Conservation (phyloP, 2,113 vertebrate species). For the Polyodon spathula region DNA sequence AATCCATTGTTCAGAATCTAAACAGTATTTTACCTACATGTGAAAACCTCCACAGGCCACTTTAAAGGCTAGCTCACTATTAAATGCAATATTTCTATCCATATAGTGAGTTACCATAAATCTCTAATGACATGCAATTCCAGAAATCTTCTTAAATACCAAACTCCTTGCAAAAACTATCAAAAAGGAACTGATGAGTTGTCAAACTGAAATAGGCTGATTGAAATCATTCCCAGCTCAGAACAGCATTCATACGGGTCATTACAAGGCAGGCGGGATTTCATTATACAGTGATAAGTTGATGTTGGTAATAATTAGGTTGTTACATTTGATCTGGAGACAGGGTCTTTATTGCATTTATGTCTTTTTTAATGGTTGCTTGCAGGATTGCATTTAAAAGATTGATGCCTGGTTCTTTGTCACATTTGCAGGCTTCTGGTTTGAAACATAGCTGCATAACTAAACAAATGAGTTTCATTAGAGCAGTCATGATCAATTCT, state of each 20-base stretch:
- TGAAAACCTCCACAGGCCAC: too few species aligned
- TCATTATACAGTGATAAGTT: neutral
- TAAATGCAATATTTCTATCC: too few species aligned
- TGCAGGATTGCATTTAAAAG: slow-evolving; percentile 56
- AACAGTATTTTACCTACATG: too few species aligned
- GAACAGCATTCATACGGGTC: neutral
- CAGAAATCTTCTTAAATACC: too few species aligned
- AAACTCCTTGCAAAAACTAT: too few species aligned
- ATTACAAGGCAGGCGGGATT: neutral
- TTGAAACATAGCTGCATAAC: neutral
- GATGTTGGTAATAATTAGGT: slow-evolving; percentile 3
- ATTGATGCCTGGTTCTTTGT: slow-evolving; percentile 50
- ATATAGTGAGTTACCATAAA: too few species aligned
- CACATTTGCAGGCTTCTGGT: slow-evolving; percentile 39
- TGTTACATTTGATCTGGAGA: neutral
- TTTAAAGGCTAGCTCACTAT: too few species aligned
- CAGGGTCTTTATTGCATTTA: slow-evolving; percentile 30
- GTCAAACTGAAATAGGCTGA: too few species aligned
- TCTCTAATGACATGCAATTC: too few species aligned
- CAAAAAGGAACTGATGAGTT: too few species aligned
- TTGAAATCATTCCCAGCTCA: neutral
- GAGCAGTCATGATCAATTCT: slow-evolving; percentile 26
- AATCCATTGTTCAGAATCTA: too few species aligned
- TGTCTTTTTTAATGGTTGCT: slow-evolving; percentile 43
- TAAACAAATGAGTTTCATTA: slow-evolving; percentile 56